Percentiles rank a stretch among this genome's conserved stretches.
Conservation (phyloP, 2,888 invertebrate species). For the Tholera decimalis region DNA sequence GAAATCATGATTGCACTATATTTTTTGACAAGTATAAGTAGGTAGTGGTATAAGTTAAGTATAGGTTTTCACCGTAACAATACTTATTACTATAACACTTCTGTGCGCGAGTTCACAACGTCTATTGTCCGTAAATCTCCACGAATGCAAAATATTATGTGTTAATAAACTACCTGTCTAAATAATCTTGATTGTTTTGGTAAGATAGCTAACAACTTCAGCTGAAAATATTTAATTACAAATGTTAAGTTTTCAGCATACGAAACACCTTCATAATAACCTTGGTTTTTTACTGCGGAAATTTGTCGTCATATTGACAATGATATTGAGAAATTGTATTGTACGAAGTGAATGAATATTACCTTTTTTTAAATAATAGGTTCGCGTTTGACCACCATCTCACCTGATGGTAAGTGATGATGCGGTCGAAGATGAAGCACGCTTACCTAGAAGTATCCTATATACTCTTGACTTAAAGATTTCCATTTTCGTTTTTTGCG, state of each 20-base stretch:
- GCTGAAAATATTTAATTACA: conserved; percentile 31
- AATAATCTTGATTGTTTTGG: conserved; percentile 22
- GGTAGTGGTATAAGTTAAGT: no score
- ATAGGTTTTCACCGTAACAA: not conserved
- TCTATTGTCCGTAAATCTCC: conserved; percentile 39
- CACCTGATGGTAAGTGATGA: no score
- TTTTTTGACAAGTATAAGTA: no score
- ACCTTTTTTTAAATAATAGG: no score
- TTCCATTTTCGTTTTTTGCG: no score
- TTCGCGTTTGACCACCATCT: no score
- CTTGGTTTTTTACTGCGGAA: not conserved
- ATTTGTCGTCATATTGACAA: not conserved
- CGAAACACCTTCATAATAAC: conserved; percentile 4
- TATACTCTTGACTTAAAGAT: no score
- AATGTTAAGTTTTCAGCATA: not conserved
- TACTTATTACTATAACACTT: conserved; percentile 18
- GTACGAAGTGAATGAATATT: no score
- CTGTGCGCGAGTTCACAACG: conserved; percentile 28
- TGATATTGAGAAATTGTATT: not conserved
- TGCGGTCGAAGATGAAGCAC: no score
- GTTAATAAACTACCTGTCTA: conserved; percentile 33
- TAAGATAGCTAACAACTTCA: conserved; percentile 21
- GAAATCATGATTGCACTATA: no score
- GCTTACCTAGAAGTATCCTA: no score
- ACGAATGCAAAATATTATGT: conserved; percentile 31